These are phyloP conservation scores for Dolichopus griseipennis DNA, from an alignment of 2,888 invertebrate genomes.

Conservation along the genomic window DNA sequence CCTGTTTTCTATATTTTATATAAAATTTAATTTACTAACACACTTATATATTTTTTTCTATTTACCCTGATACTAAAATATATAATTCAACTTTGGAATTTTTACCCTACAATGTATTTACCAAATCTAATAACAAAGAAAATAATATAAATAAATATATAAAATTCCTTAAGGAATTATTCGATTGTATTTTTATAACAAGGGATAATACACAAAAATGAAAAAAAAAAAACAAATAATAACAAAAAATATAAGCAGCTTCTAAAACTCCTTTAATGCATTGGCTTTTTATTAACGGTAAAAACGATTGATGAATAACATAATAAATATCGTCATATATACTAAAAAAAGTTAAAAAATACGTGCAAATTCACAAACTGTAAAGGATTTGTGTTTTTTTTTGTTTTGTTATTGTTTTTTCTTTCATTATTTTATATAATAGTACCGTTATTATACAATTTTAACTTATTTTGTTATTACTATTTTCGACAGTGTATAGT, in stretches of 20 bases:
- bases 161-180: background rate
- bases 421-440: too few species aligned
- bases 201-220: background rate
- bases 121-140: background rate
- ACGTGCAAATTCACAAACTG: background rate
- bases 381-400: background rate
- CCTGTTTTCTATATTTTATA: too few species aligned
- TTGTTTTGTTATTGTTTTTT: background rate
- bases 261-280: background rate
- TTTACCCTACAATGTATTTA: too few species aligned
- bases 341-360: background rate
- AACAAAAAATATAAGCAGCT: too few species aligned
- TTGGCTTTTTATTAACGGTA: background rate
- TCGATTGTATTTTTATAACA: background rate
- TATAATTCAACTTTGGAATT: too few species aligned
- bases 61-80: too few species aligned
- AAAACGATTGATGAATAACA: background rate
- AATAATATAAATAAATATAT: too few species aligned
- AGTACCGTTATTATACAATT: background rate
- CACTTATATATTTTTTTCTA: too few species aligned
- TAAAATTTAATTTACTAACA: too few species aligned
- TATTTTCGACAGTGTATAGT: too few species aligned
- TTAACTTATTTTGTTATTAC: constrained; percentile 11
- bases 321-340: background rate
- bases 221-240: too few species aligned